Evolutionary conservation across 1,140 invertebrate genomes (phyloP), one percentile per base, ranked within the genome.

Genomic region (Nebria ingens): DNA sequence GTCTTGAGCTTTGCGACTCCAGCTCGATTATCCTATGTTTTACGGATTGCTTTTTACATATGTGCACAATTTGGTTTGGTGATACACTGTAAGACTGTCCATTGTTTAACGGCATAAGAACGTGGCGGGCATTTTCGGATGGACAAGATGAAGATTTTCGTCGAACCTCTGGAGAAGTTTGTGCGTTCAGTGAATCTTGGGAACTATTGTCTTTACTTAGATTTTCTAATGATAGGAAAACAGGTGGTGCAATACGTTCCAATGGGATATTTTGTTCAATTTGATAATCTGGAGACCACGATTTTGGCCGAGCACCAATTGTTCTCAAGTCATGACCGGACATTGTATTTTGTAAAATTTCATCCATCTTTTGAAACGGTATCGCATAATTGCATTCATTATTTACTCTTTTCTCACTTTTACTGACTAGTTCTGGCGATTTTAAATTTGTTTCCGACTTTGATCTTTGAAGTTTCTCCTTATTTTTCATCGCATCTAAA

Each of bases 401-500:
- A 79, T 78, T 77, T 57, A 75, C 71, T 21, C 64, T 66, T 23
- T 61, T 62, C 55, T 66, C 64, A 53, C 65, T 77, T 68, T 73
- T 74, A 13, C 69, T 77, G 45, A 68, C 64, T 34, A 72, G 66
- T 21, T 81, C 83, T 1, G 83, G 84, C 19, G 81, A 82, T 68
- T 91, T 91, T 11, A 93, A 70, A 72, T 93, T 93, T 17, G 89
- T 94, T 69, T 95, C 91, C 54, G 92, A 95, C 73, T 95, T 93
- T 40, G 91, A 93, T 54, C 91, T 78, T 64, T 94, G 87, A 56
- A 91, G 73, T 68, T 91, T 93, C 66, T 95, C 90, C 63, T 91
- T 87, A 65, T 96, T 93, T 68, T 91, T 93, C 90, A 95, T 97
- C 0, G 94, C 95, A 69, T 91, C 89, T 53, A 98, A 76, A 65